A percentile compares a stretch with the other conserved stretches of the same genome.
These are phyloP conservation scores for Hylyphantes graminicola DNA, from an alignment of 1,140 invertebrate genomes.

Conservation along the genomic window DNA sequence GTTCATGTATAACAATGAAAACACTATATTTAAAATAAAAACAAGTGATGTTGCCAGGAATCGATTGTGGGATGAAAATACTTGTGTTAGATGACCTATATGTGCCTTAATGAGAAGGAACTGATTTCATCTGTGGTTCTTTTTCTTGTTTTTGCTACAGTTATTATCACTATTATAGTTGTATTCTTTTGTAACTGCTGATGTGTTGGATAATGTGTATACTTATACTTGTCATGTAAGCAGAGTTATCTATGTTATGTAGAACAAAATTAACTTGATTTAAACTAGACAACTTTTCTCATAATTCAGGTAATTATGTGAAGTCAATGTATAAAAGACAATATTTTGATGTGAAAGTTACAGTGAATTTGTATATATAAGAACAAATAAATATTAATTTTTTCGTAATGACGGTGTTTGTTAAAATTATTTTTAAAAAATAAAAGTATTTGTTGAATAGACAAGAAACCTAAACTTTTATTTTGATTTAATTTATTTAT, in stretches of 20 bases:
- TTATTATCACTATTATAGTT: conserved; percentile 14
- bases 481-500: too few relatives aligned
- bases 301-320: conserved; percentile 58
- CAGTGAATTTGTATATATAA: conserved; percentile 51
- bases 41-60: conserved; percentile 11
- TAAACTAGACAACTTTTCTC: conserved; percentile 50
- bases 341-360: conserved; percentile 11
- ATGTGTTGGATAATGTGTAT: conserved; percentile 3
- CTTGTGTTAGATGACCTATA: conserved; percentile 18
- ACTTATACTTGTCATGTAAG: conserved; percentile 39
- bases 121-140: conserved; percentile 12
- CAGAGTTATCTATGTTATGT: conserved; percentile 46
- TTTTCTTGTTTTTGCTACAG: conserved; percentile 26
- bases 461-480: too few relatives aligned
- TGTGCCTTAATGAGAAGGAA: conserved; percentile 43
- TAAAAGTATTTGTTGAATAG: too few relatives aligned
- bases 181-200: conserved; percentile 32
- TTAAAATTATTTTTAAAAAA: too few relatives aligned
- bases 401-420: not conserved
- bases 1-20: not conserved
- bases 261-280: conserved; percentile 42
- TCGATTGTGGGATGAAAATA: not conserved
- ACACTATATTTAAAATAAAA: not conserved
- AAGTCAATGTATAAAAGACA: conserved; percentile 26
- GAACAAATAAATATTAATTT: conserved; percentile 51